A percentile compares a stretch with the other conserved stretches of the same genome.
These are phyloP conservation scores for Ptychodera flava DNA, from an alignment of 35 echinoderm and acorn worm genomes.

Conservation along the genomic window DNA sequence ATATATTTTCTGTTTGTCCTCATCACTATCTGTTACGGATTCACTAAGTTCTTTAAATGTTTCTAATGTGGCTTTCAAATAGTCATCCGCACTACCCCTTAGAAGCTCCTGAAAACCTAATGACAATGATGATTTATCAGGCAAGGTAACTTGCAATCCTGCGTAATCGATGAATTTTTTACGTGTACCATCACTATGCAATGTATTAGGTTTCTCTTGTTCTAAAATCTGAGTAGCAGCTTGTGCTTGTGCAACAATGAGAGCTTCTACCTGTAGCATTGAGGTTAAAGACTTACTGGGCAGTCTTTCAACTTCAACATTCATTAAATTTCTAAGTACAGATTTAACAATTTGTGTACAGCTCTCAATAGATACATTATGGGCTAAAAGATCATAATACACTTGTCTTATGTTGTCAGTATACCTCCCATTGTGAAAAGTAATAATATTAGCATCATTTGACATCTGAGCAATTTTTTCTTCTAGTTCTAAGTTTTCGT, in stretches of 20 bases:
- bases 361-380: neutral
- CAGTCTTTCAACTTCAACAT: neutral
- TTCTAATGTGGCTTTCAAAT: too few species aligned
- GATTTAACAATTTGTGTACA: neutral
- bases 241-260: neutral
- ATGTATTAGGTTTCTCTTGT: neutral
- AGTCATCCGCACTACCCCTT: too few species aligned
- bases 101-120: too few species aligned
- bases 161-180: too few species aligned
- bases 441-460: neutral
- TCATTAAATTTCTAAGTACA: neutral
- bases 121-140: too few species aligned
- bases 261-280: neutral
- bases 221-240: neutral
- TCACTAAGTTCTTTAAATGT: too few species aligned
- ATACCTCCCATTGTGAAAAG: neutral
- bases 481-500: neutral
- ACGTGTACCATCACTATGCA: too few species aligned
- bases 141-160: too few species aligned
- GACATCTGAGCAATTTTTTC: neutral
- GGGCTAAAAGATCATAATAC: neutral
- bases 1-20: too few species aligned
- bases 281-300: neutral
- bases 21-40: too few species aligned
- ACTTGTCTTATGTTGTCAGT: neutral